Percentiles rank a stretch among this genome's conserved stretches.
phyloP scores from a whole-genome alignment of 2,888 invertebrate genomes.

The Heliconius hortense region DNA sequence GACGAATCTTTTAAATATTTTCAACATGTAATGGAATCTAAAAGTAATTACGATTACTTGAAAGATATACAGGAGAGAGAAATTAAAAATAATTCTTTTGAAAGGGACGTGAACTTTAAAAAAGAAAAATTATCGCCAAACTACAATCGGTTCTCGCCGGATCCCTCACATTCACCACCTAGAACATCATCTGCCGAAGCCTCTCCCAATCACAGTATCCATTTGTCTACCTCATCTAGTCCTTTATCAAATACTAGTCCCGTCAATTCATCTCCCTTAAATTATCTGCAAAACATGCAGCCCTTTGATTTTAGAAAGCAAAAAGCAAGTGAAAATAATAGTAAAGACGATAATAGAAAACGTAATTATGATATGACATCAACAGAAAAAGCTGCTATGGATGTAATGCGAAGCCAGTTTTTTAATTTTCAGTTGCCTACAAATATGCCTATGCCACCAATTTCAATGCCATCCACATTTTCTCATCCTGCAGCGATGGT shows the following conservation, averaged over 20 bases:
- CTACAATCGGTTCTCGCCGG: slow-evolving; percentile 56
- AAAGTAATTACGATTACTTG: slow-evolving; percentile 69
- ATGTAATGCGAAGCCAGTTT: slow-evolving; percentile 85
- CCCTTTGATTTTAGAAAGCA: slow-evolving; percentile 94
- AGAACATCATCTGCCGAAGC: slow-evolving; percentile 66
- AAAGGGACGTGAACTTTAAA: slow-evolving; percentile 57
- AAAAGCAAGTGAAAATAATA: slow-evolving; percentile 60
- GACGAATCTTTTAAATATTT: slow-evolving; percentile 73
- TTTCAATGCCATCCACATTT: slow-evolving; percentile 77
- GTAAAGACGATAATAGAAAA: slow-evolving; percentile 74
- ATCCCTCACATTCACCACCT: slow-evolving; percentile 58
- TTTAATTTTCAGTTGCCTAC: slow-evolving; percentile 82
- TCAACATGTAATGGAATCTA: slow-evolving; percentile 75
- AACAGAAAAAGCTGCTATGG: slow-evolving; percentile 77
- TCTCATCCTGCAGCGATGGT: slow-evolving; percentile 85
- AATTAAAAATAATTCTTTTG: slow-evolving; percentile 46
- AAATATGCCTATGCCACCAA: slow-evolving; percentile 84
- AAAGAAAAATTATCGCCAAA: slow-evolving; percentile 65
- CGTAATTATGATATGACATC: slow-evolving; percentile 64
- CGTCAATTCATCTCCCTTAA: slow-evolving; percentile 88
- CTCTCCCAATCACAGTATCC: slow-evolving; percentile 70
- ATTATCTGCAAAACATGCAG: slow-evolving; percentile 96
- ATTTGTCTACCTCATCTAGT: slow-evolving; percentile 75
- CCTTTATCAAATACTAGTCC: slow-evolving; percentile 81
- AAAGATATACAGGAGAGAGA: slow-evolving; percentile 73